Base-by-base conservation (phyloP, 2,797 vertebrate species). In the Babyrousa celebensis region DNA sequence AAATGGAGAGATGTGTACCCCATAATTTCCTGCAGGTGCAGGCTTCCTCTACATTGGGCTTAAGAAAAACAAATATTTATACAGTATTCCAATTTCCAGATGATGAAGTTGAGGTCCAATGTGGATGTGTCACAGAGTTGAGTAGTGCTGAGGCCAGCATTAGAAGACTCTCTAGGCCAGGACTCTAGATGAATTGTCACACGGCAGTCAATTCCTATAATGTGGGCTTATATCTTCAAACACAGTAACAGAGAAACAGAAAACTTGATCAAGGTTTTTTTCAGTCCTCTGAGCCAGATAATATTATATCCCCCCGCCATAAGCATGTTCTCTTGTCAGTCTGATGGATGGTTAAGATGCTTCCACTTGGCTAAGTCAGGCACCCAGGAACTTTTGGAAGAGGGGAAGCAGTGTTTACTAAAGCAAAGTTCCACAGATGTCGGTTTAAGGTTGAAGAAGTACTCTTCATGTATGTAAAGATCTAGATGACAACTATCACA, bases 231-330 rank as follows among this genome's bases (percentile, higher is more conserved):
- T 60, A 74, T 63, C 40, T 91, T 96, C 79, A 71, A 84, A 52
- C 20, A 54, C 63, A 94, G 43, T 90, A 79, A 82, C 18, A 71
- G 16, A 95, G 29, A 92, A 40, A 67, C 27, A 25, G 84, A 91
- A 77, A 84, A 79, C 1, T 25, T 72, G n/a, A 29, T 20, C 56
- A 72, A 83, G 21, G 18, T 85, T 83, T 32, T 83, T 94, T 91
- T 32, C 54, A 91, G 25, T 86, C 82, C 40, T 68, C 20, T 2
- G 7, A 74, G 56, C 10, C 17, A 29, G 21, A 82, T 52, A 17
- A 72, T 62, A 16, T n/a, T 52, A 16, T 6, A 74, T 23, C 27
- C 0, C 0, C 20, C 1, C 27, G 21, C 25, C 40, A 56, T 18
- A 54, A 52, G 15, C 16, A 16, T 14, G 29, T 21, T 89, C 29